Evolutionary conservation across 2,113 vertebrate genomes (phyloP).

Genomic region (Nycticebus coucang): DNA sequence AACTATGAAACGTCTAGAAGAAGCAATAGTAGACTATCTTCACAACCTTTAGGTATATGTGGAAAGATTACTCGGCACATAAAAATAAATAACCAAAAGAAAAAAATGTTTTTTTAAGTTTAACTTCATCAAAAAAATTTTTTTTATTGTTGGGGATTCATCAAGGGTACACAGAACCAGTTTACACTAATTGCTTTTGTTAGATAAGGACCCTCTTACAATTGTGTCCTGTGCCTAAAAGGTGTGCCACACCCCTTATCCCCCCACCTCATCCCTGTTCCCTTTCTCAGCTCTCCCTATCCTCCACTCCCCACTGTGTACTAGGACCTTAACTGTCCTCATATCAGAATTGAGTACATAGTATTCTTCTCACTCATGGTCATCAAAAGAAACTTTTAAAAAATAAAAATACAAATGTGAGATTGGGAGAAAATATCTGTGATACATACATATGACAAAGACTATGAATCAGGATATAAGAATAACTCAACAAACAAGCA

Average conservation of each 20-base stretch:
- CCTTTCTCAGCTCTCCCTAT: too few species aligned
- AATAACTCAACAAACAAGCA: slow-evolving; percentile 31
- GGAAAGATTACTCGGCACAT: not conserved
- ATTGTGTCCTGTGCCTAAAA: too few species aligned
- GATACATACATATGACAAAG: not conserved
- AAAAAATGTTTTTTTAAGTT: not conserved
- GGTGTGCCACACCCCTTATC: too few species aligned
- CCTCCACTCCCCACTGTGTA: too few species aligned
- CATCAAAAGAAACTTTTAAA: slow-evolving; percentile 24
- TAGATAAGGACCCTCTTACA: too few species aligned
- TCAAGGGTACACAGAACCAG: too few species aligned
- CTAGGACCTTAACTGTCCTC: too few species aligned
- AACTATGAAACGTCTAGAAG: slow-evolving; percentile 28
- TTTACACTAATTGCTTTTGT: too few species aligned
- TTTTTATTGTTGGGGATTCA: too few species aligned
- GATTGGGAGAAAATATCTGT: not conserved
- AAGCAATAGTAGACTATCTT: not conserved
- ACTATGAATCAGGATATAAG: not conserved
- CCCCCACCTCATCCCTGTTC: too few species aligned
- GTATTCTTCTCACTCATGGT: not conserved
- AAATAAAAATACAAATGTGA: not conserved
- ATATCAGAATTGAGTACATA: too few species aligned
- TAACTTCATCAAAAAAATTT: not conserved
- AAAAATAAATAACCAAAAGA: not conserved
- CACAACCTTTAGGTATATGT: not conserved